Conservation (phyloP, 2,888 invertebrate species). For the Drosophila buzzatii region DNA sequence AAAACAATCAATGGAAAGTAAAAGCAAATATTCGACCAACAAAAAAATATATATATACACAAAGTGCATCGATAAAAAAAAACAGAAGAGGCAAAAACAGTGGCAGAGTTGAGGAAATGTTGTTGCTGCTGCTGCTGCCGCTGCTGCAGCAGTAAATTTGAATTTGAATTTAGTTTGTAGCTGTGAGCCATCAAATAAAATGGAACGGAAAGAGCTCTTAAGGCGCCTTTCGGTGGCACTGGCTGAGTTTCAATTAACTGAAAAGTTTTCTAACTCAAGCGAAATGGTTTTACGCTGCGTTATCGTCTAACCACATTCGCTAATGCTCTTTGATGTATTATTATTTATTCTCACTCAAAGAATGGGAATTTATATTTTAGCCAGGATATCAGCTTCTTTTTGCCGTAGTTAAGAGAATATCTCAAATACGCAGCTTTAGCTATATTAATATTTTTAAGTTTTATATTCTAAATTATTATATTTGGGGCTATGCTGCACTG, state of each 20-base stretch:
- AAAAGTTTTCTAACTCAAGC: conserved; percentile 26
- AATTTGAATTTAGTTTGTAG: conserved; percentile 36
- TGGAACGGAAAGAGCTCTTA: conserved; percentile 20
- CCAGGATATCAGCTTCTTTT: background rate
- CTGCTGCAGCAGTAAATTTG: conserved; percentile 30
- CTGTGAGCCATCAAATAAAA: conserved; percentile 31
- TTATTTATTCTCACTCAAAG: background rate
- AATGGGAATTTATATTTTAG: background rate
- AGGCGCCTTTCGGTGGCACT: background rate
- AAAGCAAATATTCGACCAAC: conserved; percentile 33
- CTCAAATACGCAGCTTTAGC: background rate
- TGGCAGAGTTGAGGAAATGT: conserved; percentile 27
- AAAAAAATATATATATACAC: background rate
- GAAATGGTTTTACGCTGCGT: conserved; percentile 14
- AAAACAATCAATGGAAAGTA: conserved; percentile 21
- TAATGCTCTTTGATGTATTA: background rate
- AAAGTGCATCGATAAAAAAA: conserved; percentile 7
- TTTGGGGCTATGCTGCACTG: background rate
- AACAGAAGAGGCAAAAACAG: conserved; percentile 6
- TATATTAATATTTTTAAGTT: background rate
- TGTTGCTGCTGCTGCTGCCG: conserved; percentile 17
- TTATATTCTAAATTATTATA: background rate
- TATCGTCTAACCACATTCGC: background rate
- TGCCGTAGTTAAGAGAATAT: too few species aligned
- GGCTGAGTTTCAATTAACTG: conserved; percentile 35